Percentiles rank a stretch among this genome's conserved stretches.
Conservation (phyloP, 2,113 vertebrate genomes). For the Rhinolophus ferrumequinum region DNA sequence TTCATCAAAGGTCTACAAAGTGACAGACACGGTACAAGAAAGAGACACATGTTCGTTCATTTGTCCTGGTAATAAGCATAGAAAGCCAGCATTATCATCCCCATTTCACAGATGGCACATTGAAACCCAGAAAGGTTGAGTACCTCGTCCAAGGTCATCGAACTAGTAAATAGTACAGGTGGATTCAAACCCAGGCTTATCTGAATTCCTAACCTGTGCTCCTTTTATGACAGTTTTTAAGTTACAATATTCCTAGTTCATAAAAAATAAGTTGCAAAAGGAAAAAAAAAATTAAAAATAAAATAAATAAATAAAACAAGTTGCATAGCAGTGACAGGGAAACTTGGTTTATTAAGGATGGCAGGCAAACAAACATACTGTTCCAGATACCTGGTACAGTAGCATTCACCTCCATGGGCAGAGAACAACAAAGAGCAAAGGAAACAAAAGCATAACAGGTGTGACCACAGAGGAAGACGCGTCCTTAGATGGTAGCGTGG, state of each 20-base stretch:
- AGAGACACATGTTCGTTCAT: fast-evolving
- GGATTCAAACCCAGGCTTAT: not conserved
- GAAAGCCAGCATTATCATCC: not conserved
- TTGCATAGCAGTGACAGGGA: not conserved
- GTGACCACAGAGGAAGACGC: fast-evolving
- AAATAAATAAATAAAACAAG: not conserved
- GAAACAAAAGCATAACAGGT: not conserved
- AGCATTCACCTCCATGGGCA: fast-evolving
- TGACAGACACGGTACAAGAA: not conserved
- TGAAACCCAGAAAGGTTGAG: not conserved
- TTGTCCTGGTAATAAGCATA: not conserved
- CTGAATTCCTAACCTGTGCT: not conserved
- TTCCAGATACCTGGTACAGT: not conserved
- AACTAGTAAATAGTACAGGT: not conserved
- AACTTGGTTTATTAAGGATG: not conserved
- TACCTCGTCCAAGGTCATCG: not conserved
- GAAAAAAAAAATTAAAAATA: too few relatives aligned
- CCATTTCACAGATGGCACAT: not conserved
- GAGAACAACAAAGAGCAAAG: not conserved
- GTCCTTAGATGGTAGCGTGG: fast-evolving
- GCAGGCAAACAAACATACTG: not conserved
- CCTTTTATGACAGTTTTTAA: not conserved
- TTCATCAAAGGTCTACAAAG: not conserved
- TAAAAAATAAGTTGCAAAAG: not conserved
- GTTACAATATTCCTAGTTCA: not conserved